These are phyloP conservation scores for Malurus splendens DNA, from an alignment of 2,797 vertebrate genomes.

Conservation along the genomic window DNA sequence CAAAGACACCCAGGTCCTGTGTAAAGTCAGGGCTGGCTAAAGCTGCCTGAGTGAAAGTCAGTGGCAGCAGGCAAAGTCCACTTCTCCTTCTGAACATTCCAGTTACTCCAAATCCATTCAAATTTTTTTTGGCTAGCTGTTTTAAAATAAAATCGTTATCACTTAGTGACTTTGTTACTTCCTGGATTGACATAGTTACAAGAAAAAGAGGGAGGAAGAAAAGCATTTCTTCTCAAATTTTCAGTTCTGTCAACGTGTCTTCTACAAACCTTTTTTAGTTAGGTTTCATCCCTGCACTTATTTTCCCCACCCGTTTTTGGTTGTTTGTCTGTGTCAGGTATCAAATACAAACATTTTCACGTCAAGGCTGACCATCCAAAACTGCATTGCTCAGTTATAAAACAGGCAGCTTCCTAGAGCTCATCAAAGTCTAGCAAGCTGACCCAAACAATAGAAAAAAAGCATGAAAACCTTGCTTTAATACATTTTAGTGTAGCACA, in stretches of 20 bases:
- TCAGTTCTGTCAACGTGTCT: neutral
- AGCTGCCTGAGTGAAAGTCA: neutral
- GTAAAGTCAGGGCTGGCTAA: neutral
- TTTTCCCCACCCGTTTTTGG: neutral
- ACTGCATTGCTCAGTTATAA: neutral
- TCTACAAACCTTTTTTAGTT: neutral
- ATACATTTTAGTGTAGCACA: neutral
- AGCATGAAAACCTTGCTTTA: neutral
- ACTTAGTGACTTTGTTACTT: neutral
- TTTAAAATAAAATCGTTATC: neutral
- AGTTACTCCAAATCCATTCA: neutral
- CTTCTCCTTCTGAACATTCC: neutral
- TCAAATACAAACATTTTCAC: neutral
- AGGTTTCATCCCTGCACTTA: neutral
- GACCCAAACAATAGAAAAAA: rapidly evolving
- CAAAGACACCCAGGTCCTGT: neutral
- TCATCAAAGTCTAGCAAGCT: neutral
- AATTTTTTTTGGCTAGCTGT: neutral
- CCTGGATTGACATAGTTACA: neutral
- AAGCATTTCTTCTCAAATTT: neutral
- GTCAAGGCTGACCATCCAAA: neutral
- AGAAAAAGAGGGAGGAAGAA: neutral
- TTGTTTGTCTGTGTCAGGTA: neutral
- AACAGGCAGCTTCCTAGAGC: neutral
- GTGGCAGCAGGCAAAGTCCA: neutral